Base-by-base conservation (phyloP, 2,888 invertebrate genomes). In the Pimpla rufipes region DNA sequence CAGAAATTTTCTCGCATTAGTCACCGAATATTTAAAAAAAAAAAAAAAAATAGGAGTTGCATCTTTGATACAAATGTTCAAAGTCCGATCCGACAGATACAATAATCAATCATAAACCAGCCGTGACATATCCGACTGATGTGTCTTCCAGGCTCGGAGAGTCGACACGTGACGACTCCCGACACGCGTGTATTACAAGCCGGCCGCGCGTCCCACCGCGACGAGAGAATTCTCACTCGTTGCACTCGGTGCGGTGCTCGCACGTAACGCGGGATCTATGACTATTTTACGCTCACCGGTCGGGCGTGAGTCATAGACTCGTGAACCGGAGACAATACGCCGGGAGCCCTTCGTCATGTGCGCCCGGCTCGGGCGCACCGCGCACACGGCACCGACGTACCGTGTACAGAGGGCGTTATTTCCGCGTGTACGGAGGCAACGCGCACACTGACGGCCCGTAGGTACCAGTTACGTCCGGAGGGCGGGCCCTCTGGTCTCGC, bases 291-390 rank as follows among this genome's bases (percentile, higher is more conserved):
- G 89, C 89, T 89, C 88, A 86, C 88, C 35, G 35, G 73, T 75
- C 88, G 29, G 3, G 86, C 88, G 90, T 92, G 92, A 92, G 88
- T 92, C 92, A 92, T 89, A 85, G 88, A 77, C 55, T 67, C 73
- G 83, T 84, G 88, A 75, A 74, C 77, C 57, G 88, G 89, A 90
- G 88, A 91, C 88, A 90, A 89, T 89, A 47, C 50, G 87, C 87
- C 89, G 87, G 88, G 89, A 91, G 91, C 92, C 92, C 92, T 92
- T 90, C 89, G 89, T 91, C 89, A 88, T 29, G 5, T 87, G 85
- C 86, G 83, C 82, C 67, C 50, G 13, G 23, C 40, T 40, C 64
- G 55, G 64, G 29, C 23, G 64, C 47, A 18, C 67, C 16, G 70
- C 79, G 82, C 71, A 75, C 78, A 75, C 79, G 80, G 85, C 21